Conservation (phyloP, 1,140 invertebrate genomes). For the Mizuhopecten yessoensis region DNA sequence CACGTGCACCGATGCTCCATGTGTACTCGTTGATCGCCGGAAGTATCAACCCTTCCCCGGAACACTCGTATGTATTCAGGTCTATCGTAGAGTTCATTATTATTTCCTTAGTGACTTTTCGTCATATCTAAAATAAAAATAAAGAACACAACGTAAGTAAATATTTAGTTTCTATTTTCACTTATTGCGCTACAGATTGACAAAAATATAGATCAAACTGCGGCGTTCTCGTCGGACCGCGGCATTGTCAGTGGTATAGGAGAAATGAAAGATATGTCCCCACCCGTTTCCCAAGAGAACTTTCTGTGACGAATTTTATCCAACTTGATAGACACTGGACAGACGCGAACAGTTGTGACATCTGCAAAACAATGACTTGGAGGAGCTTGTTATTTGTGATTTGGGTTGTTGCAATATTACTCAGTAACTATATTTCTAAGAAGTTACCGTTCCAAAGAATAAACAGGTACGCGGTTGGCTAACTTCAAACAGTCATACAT, state of each 20-base stretch:
- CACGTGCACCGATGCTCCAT: slow-evolving; percentile 84
- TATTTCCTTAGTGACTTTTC: neutral
- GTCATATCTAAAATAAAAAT: neutral
- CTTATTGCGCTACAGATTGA: neutral
- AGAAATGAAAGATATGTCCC: neutral
- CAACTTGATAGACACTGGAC: neutral
- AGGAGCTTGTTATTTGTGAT: too few species aligned
- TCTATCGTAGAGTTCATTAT: slow-evolving; percentile 47
- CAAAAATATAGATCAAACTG: neutral
- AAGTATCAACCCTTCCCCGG: slow-evolving; percentile 84
- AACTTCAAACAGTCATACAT: too few species aligned
- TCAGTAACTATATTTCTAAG: too few species aligned
- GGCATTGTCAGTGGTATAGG: neutral
- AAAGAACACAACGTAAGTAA: neutral
- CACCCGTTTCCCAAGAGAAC: neutral
- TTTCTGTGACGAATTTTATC: neutral
- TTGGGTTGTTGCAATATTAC: too few species aligned
- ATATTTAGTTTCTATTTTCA: neutral
- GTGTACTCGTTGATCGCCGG: slow-evolving; percentile 85
- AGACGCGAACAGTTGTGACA: too few species aligned
- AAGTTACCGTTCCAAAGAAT: too few species aligned
- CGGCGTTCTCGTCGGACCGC: neutral
- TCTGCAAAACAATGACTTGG: too few species aligned
- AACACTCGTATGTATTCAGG: slow-evolving; percentile 82
- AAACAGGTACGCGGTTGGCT: too few species aligned